phyloP scores from a whole-genome alignment of 2,797 vertebrate species.

The Odontamblyopus lacepedii region DNA sequence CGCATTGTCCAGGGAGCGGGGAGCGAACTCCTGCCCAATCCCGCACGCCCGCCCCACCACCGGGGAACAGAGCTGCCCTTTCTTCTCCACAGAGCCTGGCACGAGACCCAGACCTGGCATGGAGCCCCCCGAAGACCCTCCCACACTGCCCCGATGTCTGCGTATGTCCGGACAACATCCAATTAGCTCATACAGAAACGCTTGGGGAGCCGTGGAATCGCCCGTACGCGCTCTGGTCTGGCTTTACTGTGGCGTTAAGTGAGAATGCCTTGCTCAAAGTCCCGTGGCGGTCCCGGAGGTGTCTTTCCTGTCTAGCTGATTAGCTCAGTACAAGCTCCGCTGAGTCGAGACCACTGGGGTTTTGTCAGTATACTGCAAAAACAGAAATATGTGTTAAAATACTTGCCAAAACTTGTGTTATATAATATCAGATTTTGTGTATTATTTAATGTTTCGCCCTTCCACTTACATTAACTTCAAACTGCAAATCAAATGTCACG shows the following conservation, averaged over 20 bases:
- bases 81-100: conserved; percentile 84
- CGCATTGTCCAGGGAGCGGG: conserved; percentile 74
- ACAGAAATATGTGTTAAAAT: neutral
- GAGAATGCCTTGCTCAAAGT: conserved; percentile 47
- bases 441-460: neutral
- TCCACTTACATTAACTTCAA: neutral
- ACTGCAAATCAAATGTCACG: too few species aligned
- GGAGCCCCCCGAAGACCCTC: conserved; percentile 61
- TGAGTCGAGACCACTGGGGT: conserved; percentile 31
- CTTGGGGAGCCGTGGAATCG: conserved; percentile 43
- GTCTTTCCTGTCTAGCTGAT: conserved; percentile 57
- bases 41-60: conserved; percentile 58
- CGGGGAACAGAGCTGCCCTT: conserved; percentile 76
- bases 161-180: conserved; percentile 46
- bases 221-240: conserved; percentile 14
- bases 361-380: conserved; percentile 18
- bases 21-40: conserved; percentile 72
- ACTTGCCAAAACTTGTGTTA: neutral
- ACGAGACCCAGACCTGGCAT: conserved; percentile 84
- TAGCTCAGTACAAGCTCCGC: conserved; percentile 38
- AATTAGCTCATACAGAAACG: conserved; percentile 73
- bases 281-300: conserved; percentile 42
- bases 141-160: conserved; percentile 28
- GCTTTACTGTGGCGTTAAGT: conserved; percentile 30
- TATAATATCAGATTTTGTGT: neutral